These are phyloP conservation scores for Tryphoninae sp. DNA, from an alignment of 2,888 invertebrate species.

Conservation along the genomic window DNA sequence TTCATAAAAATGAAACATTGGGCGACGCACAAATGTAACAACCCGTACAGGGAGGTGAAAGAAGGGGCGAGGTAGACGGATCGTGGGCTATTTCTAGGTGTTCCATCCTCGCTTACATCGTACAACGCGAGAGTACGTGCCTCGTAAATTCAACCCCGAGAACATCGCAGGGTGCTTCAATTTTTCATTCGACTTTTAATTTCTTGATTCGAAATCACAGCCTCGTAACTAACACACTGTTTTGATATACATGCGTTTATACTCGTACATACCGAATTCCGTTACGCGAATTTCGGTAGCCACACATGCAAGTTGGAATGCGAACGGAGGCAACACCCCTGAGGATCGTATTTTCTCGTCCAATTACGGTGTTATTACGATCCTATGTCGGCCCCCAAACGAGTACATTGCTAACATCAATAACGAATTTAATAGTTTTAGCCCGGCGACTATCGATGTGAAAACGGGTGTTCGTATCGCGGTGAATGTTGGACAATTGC, in stretches of 20 bases:
- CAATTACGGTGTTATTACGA: conserved; percentile 54
- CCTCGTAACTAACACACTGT: conserved; percentile 1
- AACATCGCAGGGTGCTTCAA: conserved; percentile 22
- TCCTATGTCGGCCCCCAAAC: conserved; percentile 20
- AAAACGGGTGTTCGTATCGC: neutral
- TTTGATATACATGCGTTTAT: neutral
- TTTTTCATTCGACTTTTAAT: conserved; percentile 36
- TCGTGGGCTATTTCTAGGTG: neutral
- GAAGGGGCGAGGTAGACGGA: neutral
- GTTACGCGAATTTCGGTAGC: conserved; percentile 33
- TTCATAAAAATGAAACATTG: conserved; percentile 46
- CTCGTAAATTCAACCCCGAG: neutral
- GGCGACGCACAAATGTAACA: conserved; percentile 15
- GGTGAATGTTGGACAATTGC: neutral
- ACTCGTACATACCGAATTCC: conserved; percentile 12
- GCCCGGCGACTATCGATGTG: neutral
- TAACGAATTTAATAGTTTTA: conserved; percentile 57
- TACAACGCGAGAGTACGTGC: neutral
- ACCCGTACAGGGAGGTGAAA: neutral
- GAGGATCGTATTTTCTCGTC: conserved; percentile 48
- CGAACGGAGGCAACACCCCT: conserved; percentile 22
- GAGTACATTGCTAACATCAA: conserved; percentile 36
- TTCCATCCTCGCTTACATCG: neutral
- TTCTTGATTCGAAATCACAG: conserved; percentile 7
- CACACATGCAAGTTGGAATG: conserved; percentile 34